Evolutionary conservation across 2,113 vertebrate genomes (phyloP), one percentile per base, ranked within the genome.

Genomic region (Pangasianodon gigas): DNA sequence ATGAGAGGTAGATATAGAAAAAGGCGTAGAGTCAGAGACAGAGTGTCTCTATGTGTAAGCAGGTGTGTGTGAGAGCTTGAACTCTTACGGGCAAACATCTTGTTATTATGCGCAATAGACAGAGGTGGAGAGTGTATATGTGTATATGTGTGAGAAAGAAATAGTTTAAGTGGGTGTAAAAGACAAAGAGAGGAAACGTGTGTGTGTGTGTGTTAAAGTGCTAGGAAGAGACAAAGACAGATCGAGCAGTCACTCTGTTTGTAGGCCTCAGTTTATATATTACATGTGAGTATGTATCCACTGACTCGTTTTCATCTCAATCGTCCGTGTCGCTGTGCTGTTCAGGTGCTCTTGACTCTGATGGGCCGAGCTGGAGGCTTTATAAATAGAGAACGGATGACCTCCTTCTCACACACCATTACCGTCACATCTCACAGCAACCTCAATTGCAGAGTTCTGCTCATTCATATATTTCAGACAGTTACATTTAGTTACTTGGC

Each of bases 331-430:
- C 24, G 65, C 54, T 91, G 90, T 32, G 71, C 69, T 85, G 51
- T 87, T 87, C 91, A 86, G 79, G 46, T 37, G 71, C 77, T 90
- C 51, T 75, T 46, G 48, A 62, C 89, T 86, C 87, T 52, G 67
- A 86, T 58, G 89, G 80, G 85, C 81, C 85, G 52, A 86, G 92
- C 87, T 86, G 62, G 46, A 87, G 65, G 86, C 86, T 90, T 91
- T 93, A 88, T 87, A 93, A 91, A 87, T 87, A 90, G 91, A 91
- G 77, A 88, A 81, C 19, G 54, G 79, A 89, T 89, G 84, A 91
- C 91, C 90, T 91, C 82, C 90, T 92, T 91, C 87, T 84, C 67
- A 56, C 69, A 88, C 71, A 85, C 29, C 65, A 74, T 69, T 86
- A 91, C 84, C 24, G 14, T 58, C 91, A 88, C 85, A 29, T 84